Percentiles rank a stretch among this genome's conserved stretches.
Evolutionary conservation across 2,888 invertebrate genomes (phyloP).

Genomic region (Tyria jacobaeae): DNA sequence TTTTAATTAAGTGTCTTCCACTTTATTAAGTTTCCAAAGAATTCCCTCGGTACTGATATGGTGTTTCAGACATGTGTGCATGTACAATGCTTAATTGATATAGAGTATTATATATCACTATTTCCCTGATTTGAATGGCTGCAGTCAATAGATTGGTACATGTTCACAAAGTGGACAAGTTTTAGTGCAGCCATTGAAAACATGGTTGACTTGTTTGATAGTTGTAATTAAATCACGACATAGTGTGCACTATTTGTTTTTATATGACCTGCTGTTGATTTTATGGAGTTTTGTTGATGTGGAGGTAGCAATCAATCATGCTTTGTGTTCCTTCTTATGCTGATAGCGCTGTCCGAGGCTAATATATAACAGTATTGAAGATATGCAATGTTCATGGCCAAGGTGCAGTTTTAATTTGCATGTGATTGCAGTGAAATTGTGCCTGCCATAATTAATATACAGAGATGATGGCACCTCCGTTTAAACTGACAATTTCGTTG

Average conservation of each 20-base stretch:
- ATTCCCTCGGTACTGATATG: constrained; percentile 33
- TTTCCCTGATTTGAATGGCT: constrained; percentile 55
- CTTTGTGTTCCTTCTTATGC: constrained; percentile 36
- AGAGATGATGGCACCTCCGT: constrained; percentile 54
- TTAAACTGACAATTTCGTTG: constrained; percentile 63
- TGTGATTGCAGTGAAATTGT: constrained; percentile 21
- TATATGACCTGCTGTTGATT: constrained; percentile 69
- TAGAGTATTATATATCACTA: constrained; percentile 43
- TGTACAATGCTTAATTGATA: constrained; percentile 56
- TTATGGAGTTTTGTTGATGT: constrained; percentile 50
- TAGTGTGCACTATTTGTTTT: constrained; percentile 72
- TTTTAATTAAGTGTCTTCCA: constrained; percentile 51
- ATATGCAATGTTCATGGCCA: constrained; percentile 11
- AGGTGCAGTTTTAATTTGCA: neutral
- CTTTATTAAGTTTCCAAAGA: constrained; percentile 49
- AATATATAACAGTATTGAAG: constrained; percentile 32
- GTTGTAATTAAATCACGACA: constrained; percentile 70
- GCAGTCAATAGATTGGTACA: constrained; percentile 36
- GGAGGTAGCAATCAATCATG: constrained; percentile 51
- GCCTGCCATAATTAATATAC: constrained; percentile 34
- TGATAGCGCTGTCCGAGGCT: constrained; percentile 57
- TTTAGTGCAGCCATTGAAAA: constrained; percentile 53
- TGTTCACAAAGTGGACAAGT: constrained; percentile 66
- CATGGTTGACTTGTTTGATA: constrained; percentile 62
- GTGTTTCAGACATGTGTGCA: constrained; percentile 46